These are phyloP conservation scores for Gibbula magus DNA, from an alignment of 2,888 invertebrate genomes.

Conservation along the genomic window DNA sequence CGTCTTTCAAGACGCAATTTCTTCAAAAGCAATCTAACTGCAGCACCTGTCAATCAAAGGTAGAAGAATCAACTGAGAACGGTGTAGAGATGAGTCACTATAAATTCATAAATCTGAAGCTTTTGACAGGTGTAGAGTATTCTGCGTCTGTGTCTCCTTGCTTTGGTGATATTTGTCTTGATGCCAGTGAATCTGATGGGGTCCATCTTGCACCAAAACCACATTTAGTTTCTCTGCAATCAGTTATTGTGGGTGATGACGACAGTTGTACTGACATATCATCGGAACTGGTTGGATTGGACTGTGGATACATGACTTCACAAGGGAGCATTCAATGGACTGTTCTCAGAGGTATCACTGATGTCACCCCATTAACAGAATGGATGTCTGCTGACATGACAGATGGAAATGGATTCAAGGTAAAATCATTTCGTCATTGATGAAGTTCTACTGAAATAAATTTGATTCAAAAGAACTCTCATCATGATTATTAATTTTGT, in stretches of 20 bases:
- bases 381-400: background rate
- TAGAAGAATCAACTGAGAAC: background rate
- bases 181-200: background rate
- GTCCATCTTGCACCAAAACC: background rate
- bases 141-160: background rate
- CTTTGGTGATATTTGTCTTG: background rate
- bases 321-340: background rate
- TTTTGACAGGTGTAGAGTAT: background rate
- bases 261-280: conserved; percentile 1
- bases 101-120: background rate
- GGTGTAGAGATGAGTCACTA: too few relatives aligned
- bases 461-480: too few relatives aligned
- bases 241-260: background rate
- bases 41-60: background rate
- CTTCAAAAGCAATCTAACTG: background rate
- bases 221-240: background rate
- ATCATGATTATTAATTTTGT: too few relatives aligned
- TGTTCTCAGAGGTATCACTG: background rate
- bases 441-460: too few relatives aligned
- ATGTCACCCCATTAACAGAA: background rate
- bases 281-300: background rate
- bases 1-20: background rate
- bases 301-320: background rate
- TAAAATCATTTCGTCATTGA: too few relatives aligned
- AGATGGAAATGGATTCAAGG: background rate